Base-by-base conservation (phyloP, 2,888 invertebrate species). In the Dynastes tityus region DNA sequence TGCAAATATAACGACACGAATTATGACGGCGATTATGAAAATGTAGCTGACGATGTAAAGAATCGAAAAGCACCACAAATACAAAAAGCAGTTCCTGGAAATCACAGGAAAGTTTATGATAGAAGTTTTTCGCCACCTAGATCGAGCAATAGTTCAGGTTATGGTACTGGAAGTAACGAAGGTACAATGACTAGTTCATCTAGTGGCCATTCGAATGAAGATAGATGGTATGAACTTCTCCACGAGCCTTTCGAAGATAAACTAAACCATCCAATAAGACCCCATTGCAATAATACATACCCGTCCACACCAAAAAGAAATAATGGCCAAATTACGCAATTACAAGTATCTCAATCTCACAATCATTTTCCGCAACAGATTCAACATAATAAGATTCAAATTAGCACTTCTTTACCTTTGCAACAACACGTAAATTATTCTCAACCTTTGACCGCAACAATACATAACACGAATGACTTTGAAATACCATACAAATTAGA, bases 91-190 rank as follows among this genome's bases (percentile, higher is more conserved):
- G 91, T 91, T 4, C 90, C 91, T 51, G 91, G 91, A 82, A 90
- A 91, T 80, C 93, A 94, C 85, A 91, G 94, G 71, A 91, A 93
- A 84, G 91, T 93, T 80, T 94, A 94, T 88, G 95, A 95, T 85
- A 90, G 95, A 80, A 94, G 94, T 83, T 89, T 94, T 88, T 93
- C 93, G 65, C 95, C 96, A 68, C 95, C 95, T 74, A 91, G 95
- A 84, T 94, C 95, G 80, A 88, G 89, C 84, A 95, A 94, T 87
- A 95, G 95, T 89, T 95, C 95, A 53, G 95, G 95, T 2, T 96
- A 96, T 87, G 95, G 95, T 78, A 96, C 96, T 6, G 95, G 95
- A 87, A 92, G 92, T 61, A 83, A 82, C 63, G 83, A 82, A 78
- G 83, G 81, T 37, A 91, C 92, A 79, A 89, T 92, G 89, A 92